Conservation (phyloP, 2,888 invertebrate species). For the Diabrotica balteata region DNA sequence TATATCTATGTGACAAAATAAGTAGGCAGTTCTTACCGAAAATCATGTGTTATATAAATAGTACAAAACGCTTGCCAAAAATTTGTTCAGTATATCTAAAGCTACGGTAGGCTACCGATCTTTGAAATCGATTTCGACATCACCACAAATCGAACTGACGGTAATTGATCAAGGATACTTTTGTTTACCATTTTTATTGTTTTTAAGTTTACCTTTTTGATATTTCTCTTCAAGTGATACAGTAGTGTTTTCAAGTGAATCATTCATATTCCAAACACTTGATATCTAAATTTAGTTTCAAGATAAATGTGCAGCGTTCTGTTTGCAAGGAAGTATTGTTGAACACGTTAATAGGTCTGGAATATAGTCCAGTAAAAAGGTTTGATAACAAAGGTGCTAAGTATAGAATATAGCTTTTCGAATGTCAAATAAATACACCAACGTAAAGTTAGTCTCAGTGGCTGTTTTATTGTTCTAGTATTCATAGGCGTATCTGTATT, state of each 20-base stretch:
- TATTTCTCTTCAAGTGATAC: neutral
- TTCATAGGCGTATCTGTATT: no score
- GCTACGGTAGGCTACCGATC: constrained; percentile 20
- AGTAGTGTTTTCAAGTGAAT: neutral
- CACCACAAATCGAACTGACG: neutral
- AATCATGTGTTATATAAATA: constrained; percentile 36
- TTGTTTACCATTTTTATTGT: constrained; percentile 11
- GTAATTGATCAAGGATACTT: constrained; percentile 7
- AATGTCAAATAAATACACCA: no score
- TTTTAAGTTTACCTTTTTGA: neutral
- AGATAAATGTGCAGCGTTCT: neutral
- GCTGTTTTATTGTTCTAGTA: no score
- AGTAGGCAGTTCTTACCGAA: constrained; percentile 26
- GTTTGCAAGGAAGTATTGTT: constrained; percentile 10
- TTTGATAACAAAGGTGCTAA: no score
- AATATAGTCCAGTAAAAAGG: constrained; percentile 1
- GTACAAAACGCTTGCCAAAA: constrained; percentile 33
- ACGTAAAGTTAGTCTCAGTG: no score
- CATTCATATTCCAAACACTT: neutral
- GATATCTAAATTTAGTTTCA: constrained; percentile 9
- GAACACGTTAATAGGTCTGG: neutral
- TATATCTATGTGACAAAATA: constrained; percentile 27
- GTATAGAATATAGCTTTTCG: no score
- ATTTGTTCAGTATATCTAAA: constrained; percentile 29
- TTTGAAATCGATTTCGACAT: constrained; percentile 10